A percentile compares a stretch with the other conserved stretches of the same genome.
phyloP scores from a whole-genome alignment of 2,888 invertebrate genomes.

The Lacanobia oleracea region DNA sequence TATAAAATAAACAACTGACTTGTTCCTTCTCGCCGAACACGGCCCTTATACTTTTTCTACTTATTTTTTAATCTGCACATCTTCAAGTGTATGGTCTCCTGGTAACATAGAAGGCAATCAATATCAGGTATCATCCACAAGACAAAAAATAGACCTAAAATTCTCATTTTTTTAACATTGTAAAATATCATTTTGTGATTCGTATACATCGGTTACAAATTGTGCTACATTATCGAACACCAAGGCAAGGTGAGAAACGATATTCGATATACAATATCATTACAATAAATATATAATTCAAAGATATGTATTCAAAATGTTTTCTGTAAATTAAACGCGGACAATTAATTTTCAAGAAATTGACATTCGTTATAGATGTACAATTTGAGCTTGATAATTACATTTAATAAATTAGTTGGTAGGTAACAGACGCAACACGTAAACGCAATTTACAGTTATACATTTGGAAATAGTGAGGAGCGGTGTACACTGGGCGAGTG shows the following conservation, averaged over 20 bases:
- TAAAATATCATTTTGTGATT: constrained; percentile 88
- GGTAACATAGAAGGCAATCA: constrained; percentile 86
- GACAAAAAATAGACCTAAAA: constrained; percentile 89
- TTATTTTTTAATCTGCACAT: constrained; percentile 69
- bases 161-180: constrained; percentile 88
- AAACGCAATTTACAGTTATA: constrained; percentile 72
- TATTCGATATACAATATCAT: constrained; percentile 80
- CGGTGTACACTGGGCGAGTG: constrained; percentile 48
- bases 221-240: constrained; percentile 89
- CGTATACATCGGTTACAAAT: constrained; percentile 91
- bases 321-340: constrained; percentile 87
- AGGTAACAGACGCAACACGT: constrained; percentile 81
- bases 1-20: constrained; percentile 66
- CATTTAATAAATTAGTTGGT: constrained; percentile 75
- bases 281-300: constrained; percentile 85
- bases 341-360: constrained; percentile 78
- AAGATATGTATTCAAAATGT: constrained; percentile 86
- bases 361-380: constrained; percentile 86
- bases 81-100: constrained; percentile 81
- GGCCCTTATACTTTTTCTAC: constrained; percentile 43
- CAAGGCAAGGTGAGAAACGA: constrained; percentile 88
- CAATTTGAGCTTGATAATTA: constrained; percentile 82
- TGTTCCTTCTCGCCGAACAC: constrained; percentile 60
- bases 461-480: constrained; percentile 61
- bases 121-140: constrained; percentile 82